Conservation (phyloP, 64 coral and sea anemone species). For the Stylophora pistillata region DNA sequence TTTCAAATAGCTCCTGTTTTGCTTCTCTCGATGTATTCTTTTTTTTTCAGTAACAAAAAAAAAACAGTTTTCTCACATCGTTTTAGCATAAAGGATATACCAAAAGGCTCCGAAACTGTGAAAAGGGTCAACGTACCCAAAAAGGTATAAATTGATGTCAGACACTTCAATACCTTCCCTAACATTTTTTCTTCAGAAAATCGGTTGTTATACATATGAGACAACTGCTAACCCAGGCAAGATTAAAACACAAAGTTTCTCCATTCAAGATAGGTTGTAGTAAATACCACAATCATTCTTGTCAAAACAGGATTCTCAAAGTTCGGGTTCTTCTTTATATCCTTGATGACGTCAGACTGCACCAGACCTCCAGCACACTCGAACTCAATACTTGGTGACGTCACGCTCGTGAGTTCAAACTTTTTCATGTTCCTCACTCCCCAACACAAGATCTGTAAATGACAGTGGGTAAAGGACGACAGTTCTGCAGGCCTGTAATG, state of each 20-base stretch:
- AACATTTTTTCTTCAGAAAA: no score
- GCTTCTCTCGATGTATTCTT: no score
- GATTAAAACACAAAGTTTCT: background rate
- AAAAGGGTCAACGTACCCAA: no score
- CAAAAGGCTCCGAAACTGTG: no score
- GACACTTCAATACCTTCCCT: no score
- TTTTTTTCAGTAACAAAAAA: no score
- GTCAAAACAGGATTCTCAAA: constrained; percentile 78
- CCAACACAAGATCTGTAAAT: constrained; percentile 82
- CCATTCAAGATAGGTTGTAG: background rate
- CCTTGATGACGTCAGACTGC: constrained; percentile 74
- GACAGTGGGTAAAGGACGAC: background rate
- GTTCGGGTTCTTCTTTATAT: constrained; percentile 90
- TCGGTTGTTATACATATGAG: no score
- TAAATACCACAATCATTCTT: constrained; percentile 84
- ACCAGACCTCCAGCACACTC: constrained; percentile 85
- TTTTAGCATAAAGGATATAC: no score
- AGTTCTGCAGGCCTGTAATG: background rate
- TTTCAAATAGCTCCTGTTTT: no score
- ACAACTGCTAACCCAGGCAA: background rate
- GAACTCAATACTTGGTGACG: constrained; percentile 89
- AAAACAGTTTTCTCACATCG: no score
- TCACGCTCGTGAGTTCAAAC: constrained; percentile 78
- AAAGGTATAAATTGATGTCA: no score
- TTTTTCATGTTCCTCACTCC: constrained; percentile 97